Base-by-base conservation (phyloP, 2,797 vertebrate genomes). In the Sciurus carolinensis region DNA sequence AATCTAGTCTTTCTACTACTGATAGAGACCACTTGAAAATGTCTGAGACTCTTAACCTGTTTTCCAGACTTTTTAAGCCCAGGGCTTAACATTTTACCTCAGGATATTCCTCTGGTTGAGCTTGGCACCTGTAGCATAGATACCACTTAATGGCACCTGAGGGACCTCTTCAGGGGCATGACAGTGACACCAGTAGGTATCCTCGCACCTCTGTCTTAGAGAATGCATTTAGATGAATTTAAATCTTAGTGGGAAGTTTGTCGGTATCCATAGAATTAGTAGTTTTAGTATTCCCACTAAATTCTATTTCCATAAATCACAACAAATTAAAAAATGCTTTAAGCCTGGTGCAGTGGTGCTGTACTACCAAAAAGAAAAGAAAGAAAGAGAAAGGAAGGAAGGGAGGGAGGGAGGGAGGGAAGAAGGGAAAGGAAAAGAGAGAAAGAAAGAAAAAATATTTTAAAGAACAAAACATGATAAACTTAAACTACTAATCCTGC, bases 231-330 rank as follows among this genome's bases (percentile, higher is more conserved):
- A 66, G n/a, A 36, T 77, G 4, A 59, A 85, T 52, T 76, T 93
- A 91, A 85, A 57, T 76, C 44, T 75, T n/a, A 54, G 10, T 87
- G 36, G 64, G 20, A 84, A 72, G 9, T 81, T 64, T 95, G 67
- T 94, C 5, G n/a, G 39, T 92, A 64, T 94, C 83, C 57, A 62
- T 11, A 79, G 33, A 88, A 59, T 93, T 89, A 90, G 72, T 89
- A 76, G 67, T 90, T 94, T 95, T 73, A 87, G 52, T 94, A 90
- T 79, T 90, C 89, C 52, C n/a, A 71, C 33, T 76, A 95, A 59
- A 87, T 89, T 95, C 59, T 95, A 1, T 95, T 91, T 87, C n/a
- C 5, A 44, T 89, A 92, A 76, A 77, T 83, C 90, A 82, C 26
- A 90, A 75, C 30, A 95, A 84, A 54, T 82, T 85, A 59, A 96